Conservation (phyloP, 1,140 invertebrate species). For the Drosophila sturtevanti region DNA sequence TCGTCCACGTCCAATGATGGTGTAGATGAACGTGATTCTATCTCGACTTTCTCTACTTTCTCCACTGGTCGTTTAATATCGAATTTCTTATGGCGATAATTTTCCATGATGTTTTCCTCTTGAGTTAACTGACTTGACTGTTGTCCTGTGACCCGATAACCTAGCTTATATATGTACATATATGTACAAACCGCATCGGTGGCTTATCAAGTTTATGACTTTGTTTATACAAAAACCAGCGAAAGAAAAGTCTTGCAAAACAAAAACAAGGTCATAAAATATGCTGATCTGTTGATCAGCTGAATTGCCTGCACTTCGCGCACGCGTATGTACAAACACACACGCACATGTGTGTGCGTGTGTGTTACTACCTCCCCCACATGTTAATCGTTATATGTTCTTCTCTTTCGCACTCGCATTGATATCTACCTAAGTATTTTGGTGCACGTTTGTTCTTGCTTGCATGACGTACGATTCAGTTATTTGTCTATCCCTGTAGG, state of each 20-base stretch:
- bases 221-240: slow-evolving; percentile 65
- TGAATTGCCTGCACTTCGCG: slow-evolving; percentile 38
- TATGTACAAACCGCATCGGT: background rate
- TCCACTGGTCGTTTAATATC: slow-evolving; percentile 36
- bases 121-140: slow-evolving; percentile 38
- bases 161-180: slow-evolving; percentile 51
- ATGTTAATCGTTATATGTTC: slow-evolving; percentile 7
- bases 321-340: slow-evolving; percentile 19
- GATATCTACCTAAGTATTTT: slow-evolving; percentile 34
- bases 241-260: slow-evolving; percentile 59
- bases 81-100: slow-evolving; percentile 77
- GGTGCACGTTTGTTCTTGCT: slow-evolving; percentile 65
- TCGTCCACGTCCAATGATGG: slow-evolving; percentile 32
- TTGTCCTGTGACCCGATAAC: slow-evolving; percentile 37
- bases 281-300: slow-evolving; percentile 30
- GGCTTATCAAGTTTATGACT: slow-evolving; percentile 57
- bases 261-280: slow-evolving; percentile 70
- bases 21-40: slow-evolving; percentile 36
- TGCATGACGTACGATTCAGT: slow-evolving; percentile 15
- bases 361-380: slow-evolving; percentile 1
- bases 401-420: slow-evolving; percentile 25
- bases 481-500: slow-evolving; percentile 37
- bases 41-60: slow-evolving; percentile 31
- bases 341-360: background rate
- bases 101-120: slow-evolving; percentile 27